Evolutionary conservation across 2,113 vertebrate species (phyloP).

Genomic region (Rhinoderma darwinii): DNA sequence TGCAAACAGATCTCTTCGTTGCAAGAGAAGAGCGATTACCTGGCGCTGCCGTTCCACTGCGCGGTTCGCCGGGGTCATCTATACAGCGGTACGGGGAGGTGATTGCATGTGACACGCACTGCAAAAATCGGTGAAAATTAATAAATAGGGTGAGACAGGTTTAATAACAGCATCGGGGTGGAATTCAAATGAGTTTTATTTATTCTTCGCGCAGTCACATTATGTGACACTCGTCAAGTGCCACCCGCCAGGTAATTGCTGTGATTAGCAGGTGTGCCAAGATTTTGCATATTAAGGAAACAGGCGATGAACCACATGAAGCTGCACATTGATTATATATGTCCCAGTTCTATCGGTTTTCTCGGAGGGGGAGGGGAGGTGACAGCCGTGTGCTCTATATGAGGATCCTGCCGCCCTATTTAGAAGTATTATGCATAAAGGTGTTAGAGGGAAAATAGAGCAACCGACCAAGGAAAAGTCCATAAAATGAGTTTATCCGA

Average conservation of each 20-base stretch:
- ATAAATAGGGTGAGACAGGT: not conserved
- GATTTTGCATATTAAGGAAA: slow-evolving; percentile 34
- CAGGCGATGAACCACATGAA: not conserved
- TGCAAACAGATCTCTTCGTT: slow-evolving; percentile 3
- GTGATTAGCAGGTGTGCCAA: slow-evolving; percentile 40
- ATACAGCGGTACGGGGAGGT: not conserved
- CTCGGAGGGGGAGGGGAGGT: not conserved
- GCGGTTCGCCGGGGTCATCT: not conserved
- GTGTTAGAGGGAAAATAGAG: not conserved
- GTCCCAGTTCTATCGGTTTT: not conserved
- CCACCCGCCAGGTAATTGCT: slow-evolving; percentile 18
- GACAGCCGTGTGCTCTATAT: not conserved
- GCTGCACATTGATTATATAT: not conserved
- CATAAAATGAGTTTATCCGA: too few species aligned
- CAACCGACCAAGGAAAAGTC: not conserved
- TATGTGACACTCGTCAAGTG: slow-evolving; percentile 25
- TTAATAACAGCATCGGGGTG: slow-evolving; percentile 12
- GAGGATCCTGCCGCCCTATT: not conserved
- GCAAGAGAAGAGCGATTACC: slow-evolving; percentile 5
- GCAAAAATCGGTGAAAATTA: not conserved
- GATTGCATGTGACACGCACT: slow-evolving; percentile 18
- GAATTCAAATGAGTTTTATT: not conserved
- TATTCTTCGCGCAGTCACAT: not conserved
- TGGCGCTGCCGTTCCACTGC: not conserved
- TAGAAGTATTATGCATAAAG: not conserved